Base-by-base conservation (phyloP, 2,888 invertebrate species). In the Coenonympha glycerion region DNA sequence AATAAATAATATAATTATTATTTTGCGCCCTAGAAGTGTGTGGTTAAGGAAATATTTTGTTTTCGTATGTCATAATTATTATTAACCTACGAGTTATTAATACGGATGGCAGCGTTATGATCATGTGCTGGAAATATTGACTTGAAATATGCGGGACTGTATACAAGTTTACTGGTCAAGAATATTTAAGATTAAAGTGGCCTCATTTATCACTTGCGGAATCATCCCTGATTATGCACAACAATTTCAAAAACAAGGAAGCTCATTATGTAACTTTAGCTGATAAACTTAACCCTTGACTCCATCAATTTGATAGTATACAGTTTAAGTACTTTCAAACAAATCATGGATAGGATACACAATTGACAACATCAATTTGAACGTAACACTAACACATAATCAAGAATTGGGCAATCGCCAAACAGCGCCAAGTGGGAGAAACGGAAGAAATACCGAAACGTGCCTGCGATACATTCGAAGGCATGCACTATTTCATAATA, bases 281-380 rank as follows among this genome's bases (percentile, higher is more conserved):
- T n/a, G n/a, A n/a, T n/a, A n/a, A n/a, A n/a, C n/a, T n/a, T n/a
- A n/a, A n/a, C n/a, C 13, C 11, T 21, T 6, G 21, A 11, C 11
- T 2, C 11, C n/a, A 21, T 11, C 36, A 3, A 36, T 22, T 37
- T 9, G 22, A 15, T 39, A 24, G 39, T n/a, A n/a, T n/a, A 15
- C 24, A 39, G 24, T 24, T 39, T 22, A n/a, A n/a, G n/a, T n/a
- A 39, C 39, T 39, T 22, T 18, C 24, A 15, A 30, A 30, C 6
- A 28, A 6, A 36, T n/a, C n/a, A n/a, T n/a, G n/a, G n/a, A 30
- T 24, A n/a, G 15, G 16, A 13, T 21, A 44, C n/a, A 44, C 31
- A 76, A 79, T 75, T 75, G 74, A 71, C 75, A 74, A 79, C 79
- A 79, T 78, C 77, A 79, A 80, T 81, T 81, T 75, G 74, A 73